These are phyloP conservation scores for Onychostoma macrolepis DNA, from an alignment of 2,113 vertebrate species.

Conservation along the genomic window DNA sequence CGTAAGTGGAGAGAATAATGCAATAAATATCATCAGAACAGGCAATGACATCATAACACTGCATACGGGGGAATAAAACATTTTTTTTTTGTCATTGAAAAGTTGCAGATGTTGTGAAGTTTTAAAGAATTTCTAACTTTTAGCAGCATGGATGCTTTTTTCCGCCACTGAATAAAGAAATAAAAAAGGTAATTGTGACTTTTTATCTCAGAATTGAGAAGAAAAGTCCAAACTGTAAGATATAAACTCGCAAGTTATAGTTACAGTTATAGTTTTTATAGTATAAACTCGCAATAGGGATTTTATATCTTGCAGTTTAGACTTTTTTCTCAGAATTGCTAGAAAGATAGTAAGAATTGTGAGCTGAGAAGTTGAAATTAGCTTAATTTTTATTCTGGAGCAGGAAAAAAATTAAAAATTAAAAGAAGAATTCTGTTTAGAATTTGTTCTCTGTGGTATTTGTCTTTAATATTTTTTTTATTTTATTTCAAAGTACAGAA, in stretches of 20 bases:
- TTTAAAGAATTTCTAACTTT: not conserved
- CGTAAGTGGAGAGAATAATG: slow-evolving; percentile 5
- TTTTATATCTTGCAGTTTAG: not conserved
- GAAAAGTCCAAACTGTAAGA: not conserved
- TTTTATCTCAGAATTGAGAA: not conserved
- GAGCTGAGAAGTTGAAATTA: not conserved
- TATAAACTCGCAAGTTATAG: not conserved
- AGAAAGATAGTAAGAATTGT: not conserved
- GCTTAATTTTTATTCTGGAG: not conserved
- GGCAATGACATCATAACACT: not conserved
- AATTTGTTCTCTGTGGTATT: too few relatives aligned
- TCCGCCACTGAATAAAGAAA: not conserved
- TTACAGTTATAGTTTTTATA: not conserved
- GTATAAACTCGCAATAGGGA: not conserved
- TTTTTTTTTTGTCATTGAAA: not conserved
- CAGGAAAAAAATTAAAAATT: too few relatives aligned
- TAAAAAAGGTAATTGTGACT: not conserved
- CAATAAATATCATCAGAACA: not conserved
- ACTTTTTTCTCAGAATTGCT: not conserved
- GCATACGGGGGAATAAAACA: not conserved
- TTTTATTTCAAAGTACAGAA: too few relatives aligned
- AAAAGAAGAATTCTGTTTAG: too few relatives aligned
- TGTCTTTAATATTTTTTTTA: too few relatives aligned
- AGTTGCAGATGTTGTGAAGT: not conserved
- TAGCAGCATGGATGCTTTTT: not conserved